These are phyloP conservation scores for Hyperopisus bebe DNA, from an alignment of 2,113 vertebrate species.

Conservation along the genomic window DNA sequence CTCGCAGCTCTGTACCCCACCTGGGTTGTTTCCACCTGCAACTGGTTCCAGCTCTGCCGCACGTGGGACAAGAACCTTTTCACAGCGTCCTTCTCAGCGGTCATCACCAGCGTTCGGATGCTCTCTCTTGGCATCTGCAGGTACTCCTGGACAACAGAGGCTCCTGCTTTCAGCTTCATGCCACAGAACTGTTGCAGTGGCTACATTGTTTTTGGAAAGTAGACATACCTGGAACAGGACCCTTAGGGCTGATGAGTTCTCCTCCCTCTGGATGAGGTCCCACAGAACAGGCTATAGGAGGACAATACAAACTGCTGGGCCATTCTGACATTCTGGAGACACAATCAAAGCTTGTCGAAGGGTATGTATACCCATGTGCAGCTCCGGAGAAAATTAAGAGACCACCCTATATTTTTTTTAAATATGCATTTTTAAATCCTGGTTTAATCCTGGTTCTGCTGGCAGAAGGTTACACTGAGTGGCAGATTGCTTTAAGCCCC, in stretches of 20 bases:
- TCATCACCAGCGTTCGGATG: slow-evolving; percentile 72
- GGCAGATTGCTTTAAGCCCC: too few species aligned
- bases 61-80: slow-evolving; percentile 72
- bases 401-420: too few species aligned
- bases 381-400: too few species aligned
- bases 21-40: slow-evolving; percentile 63
- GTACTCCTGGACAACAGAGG: slow-evolving; percentile 62
- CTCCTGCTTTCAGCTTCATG: background rate
- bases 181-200: background rate
- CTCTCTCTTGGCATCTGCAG: slow-evolving; percentile 72
- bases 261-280: slow-evolving; percentile 73
- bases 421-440: too few species aligned
- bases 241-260: slow-evolving; percentile 63
- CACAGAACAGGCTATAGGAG: slow-evolving; percentile 67
- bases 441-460: too few species aligned
- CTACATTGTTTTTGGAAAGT: background rate
- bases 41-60: slow-evolving; percentile 70
- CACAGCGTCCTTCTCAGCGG: slow-evolving; percentile 69
- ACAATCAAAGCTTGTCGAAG: background rate
- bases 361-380: background rate
- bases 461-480: too few species aligned
- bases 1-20: slow-evolving; percentile 36
- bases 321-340: background rate
- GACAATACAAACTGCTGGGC: slow-evolving; percentile 14
- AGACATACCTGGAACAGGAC: slow-evolving; percentile 70